Base-by-base conservation (phyloP, 2,113 vertebrate species). In the Brachypteracias leptosomus region DNA sequence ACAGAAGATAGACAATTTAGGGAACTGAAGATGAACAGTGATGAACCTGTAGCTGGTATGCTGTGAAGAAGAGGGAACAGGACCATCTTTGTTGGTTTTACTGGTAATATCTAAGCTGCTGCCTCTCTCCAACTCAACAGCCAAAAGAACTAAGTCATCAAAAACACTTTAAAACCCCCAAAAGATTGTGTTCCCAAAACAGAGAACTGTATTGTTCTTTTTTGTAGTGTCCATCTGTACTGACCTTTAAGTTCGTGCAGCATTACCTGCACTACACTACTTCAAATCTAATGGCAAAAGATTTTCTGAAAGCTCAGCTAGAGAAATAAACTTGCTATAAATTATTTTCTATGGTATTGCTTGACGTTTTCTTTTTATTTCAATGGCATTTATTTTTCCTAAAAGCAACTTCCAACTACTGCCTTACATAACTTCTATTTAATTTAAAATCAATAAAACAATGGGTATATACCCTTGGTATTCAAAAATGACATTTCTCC, bases 381-480 rank as follows among this genome's bases (percentile, higher is more conserved):
- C 51, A 67, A 67, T 36, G 22, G 25, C n/a, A 73, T 85, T 90
- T 71, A 54, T 91, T 84, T 94, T 85, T 22, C 77, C 54, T 49
- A 70, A 89, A 75, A 85, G 67, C 75, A 79, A 90, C 63, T 93
- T 82, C 81, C 81, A 88, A 7, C 66, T 63, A 28, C 63, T 68
- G 52, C 59, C 51, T 81, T 89, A 84, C 82, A 73, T 85, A 95
- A 75, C 88, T 83, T 67, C 92, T 92, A 85, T 91, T 80, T 92
- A 92, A 94, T 95, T 90, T 35, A 77, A 94, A 96, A 96, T 97
- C 81, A 74, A 91, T 96, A 76, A 81, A 71, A 67, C 5, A 24
- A 80, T 33, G 9, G 57, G 19, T 82, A 86, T 62, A 73, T 54
- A 77, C 46, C 51, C 36, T 83, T 70, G 75, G 49, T 72, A 68